Conservation (phyloP, 2,797 vertebrate genomes). For the Onychomys arenicola region DNA sequence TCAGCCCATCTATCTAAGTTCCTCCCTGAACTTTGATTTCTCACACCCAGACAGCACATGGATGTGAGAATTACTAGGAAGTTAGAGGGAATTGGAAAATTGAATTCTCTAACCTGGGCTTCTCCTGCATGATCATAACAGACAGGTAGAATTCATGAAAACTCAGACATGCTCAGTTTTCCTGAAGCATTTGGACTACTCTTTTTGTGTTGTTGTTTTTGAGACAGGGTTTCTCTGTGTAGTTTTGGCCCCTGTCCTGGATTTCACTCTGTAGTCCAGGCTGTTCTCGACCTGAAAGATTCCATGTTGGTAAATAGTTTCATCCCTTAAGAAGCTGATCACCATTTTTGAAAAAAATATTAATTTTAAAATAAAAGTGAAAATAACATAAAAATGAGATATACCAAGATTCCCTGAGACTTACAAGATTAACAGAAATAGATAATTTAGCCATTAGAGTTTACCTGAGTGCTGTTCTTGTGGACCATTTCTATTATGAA, state of each 20-base stretch:
- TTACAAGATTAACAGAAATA: not conserved
- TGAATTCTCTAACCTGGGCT: not conserved
- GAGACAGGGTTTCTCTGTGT: too few species aligned
- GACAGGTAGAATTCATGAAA: too few species aligned
- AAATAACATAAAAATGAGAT: not conserved
- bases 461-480: not conserved
- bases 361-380: not conserved
- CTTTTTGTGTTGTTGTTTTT: too few species aligned
- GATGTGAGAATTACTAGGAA: not conserved
- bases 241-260: too few species aligned
- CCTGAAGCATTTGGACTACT: not conserved
- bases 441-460: not conserved
- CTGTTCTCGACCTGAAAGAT: too few species aligned
- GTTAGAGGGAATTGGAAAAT: not conserved
- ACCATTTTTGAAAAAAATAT: not conserved
- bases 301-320: not conserved
- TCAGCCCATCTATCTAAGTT: not conserved
- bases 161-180: not conserved
- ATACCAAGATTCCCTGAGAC: not conserved
- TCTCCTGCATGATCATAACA: not conserved
- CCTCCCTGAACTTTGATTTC: not conserved
- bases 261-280: too few species aligned
- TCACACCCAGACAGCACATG: accelerated
- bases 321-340: not conserved
- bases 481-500: not conserved